Conservation (phyloP, 2,888 invertebrate genomes). For the Tetragonisca angustula region DNA sequence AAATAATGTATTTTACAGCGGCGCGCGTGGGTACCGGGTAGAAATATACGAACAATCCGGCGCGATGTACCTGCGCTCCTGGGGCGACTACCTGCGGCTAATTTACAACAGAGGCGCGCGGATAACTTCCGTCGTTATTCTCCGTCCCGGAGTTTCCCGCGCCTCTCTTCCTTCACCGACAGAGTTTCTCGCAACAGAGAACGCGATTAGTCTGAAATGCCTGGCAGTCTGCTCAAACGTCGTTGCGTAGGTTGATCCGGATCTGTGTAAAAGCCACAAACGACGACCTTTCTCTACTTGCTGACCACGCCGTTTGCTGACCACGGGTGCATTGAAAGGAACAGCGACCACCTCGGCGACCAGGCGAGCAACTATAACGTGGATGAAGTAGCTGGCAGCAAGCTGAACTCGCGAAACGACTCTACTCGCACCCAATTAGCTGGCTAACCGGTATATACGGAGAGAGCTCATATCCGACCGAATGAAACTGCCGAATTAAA, state of each 20-base stretch:
- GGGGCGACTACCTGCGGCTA: conserved; percentile 73
- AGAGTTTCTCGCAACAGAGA: conserved; percentile 51
- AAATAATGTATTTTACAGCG: conserved; percentile 58
- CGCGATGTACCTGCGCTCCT: conserved; percentile 65
- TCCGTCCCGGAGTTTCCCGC: conserved; percentile 48
- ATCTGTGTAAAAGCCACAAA: conserved; percentile 57
- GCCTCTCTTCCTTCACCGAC: background rate
- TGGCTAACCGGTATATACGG: conserved; percentile 29
- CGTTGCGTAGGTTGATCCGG: conserved; percentile 68
- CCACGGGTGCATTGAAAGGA: conserved; percentile 17
- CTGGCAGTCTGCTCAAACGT: conserved; percentile 18
- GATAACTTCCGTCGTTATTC: conserved; percentile 73
- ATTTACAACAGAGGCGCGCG: conserved; percentile 70
- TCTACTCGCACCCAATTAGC: conserved; percentile 47
- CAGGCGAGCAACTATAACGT: conserved; percentile 45
- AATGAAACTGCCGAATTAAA: conserved; percentile 29
- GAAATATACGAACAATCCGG: conserved; percentile 57
- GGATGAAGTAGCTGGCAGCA: conserved; percentile 18
- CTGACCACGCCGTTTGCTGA: background rate
- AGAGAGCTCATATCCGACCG: background rate
- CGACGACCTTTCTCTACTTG: conserved; percentile 23
- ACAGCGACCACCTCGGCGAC: conserved; percentile 64
- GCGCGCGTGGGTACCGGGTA: conserved; percentile 50
- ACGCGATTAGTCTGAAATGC: conserved; percentile 60
- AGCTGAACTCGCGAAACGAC: conserved; percentile 25